Conservation (phyloP, 2,888 invertebrate genomes). For the Dorcus parallelipipedus region DNA sequence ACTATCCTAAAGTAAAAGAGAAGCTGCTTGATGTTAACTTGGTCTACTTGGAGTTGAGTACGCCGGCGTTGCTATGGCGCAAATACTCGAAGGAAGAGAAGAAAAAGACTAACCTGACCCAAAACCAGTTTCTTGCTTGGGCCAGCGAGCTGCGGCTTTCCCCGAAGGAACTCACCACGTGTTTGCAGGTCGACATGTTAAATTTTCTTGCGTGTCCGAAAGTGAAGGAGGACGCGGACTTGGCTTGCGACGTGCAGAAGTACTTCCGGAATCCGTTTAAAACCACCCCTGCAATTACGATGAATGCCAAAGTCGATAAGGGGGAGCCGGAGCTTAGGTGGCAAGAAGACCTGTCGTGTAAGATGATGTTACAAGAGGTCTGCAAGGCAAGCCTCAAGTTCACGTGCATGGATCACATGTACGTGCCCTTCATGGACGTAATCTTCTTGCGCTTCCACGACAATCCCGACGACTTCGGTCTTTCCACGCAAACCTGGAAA, state of each 20-base stretch:
- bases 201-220: conserved; percentile 5
- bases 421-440: conserved; percentile 11
- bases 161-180: conserved; percentile 5
- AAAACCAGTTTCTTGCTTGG: conserved; percentile 14
- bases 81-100: neutral
- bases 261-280: conserved; percentile 6
- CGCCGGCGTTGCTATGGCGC: conserved; percentile 6
- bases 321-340: conserved; percentile 8
- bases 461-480: conserved; percentile 12
- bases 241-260: neutral
- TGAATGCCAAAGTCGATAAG: conserved; percentile 1
- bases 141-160: conserved; percentile 7
- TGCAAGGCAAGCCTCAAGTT: neutral
- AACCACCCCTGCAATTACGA: neutral
- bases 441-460: conserved; percentile 13
- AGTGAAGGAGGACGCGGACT: neutral
- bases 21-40: neutral
- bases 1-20: conserved; percentile 5
- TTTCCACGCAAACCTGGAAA: conserved; percentile 5
- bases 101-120: neutral
- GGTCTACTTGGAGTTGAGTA: conserved; percentile 5
- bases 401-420: conserved; percentile 10
- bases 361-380: conserved; percentile 11
- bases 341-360: conserved; percentile 9
- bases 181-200: conserved; percentile 12